These are phyloP conservation scores for Pithecia hirsuta DNA, from an alignment of 2,797 vertebrate species.

Conservation along the genomic window DNA sequence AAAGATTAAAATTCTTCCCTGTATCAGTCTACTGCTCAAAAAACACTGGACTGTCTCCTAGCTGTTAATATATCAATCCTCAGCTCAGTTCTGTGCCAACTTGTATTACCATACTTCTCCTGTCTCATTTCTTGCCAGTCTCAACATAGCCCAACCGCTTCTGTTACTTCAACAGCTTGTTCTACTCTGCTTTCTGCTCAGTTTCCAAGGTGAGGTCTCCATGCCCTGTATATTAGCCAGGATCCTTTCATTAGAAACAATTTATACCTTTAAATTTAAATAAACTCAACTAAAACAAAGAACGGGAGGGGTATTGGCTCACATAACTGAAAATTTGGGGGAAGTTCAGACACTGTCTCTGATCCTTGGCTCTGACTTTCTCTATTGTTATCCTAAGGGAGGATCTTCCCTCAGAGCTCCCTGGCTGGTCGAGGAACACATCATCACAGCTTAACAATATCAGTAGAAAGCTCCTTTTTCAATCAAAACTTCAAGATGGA, in stretches of 20 bases:
- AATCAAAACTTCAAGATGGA: background rate
- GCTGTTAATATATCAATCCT: background rate
- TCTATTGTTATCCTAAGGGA: background rate
- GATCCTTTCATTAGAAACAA: background rate
- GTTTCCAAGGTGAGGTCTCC: background rate
- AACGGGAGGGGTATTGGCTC: background rate
- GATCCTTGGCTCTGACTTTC: background rate
- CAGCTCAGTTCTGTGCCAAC: background rate
- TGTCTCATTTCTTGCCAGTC: constrained; percentile 19
- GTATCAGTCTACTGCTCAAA: background rate
- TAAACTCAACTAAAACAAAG: background rate
- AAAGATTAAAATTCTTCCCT: constrained; percentile 26
- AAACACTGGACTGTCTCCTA: background rate
- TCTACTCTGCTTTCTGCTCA: background rate
- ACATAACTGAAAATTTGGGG: background rate
- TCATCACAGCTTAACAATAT: background rate
- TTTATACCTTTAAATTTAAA: background rate
- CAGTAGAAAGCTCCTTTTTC: background rate
- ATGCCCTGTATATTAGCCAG: background rate
- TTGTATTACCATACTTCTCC: background rate
- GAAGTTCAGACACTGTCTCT: background rate
- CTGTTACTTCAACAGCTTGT: constrained; percentile 1
- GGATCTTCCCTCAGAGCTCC: background rate
- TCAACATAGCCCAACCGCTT: background rate
- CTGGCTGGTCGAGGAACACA: background rate